These are phyloP conservation scores for Sminthurides bifidus DNA, from an alignment of 1,140 invertebrate species.

Conservation along the genomic window DNA sequence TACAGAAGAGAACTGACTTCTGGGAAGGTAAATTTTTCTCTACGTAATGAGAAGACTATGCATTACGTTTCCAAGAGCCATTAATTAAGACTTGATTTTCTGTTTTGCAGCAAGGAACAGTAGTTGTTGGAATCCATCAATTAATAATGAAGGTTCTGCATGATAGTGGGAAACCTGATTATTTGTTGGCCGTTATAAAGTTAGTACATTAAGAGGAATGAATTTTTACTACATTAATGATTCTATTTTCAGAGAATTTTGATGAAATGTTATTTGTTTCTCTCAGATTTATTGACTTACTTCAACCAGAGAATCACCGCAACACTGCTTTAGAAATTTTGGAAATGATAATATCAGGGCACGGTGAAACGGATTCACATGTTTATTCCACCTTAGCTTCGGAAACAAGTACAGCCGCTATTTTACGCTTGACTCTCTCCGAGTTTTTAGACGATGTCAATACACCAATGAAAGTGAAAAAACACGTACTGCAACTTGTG, in stretches of 20 bases:
- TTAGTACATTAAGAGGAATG: conserved; percentile 2
- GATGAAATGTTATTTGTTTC: background rate
- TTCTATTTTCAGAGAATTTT: conserved; percentile 5
- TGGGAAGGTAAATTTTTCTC: background rate
- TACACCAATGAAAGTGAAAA: conserved; percentile 8
- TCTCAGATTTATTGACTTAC: conserved; percentile 22
- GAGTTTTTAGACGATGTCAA: conserved; percentile 13
- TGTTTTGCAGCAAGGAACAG: conserved; percentile 3
- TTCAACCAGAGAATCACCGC: conserved; percentile 15
- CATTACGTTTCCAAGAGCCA: background rate
- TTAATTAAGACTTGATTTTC: background rate
- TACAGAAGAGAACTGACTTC: background rate
- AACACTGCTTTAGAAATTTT: conserved; percentile 24
- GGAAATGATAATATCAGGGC: conserved; percentile 6
- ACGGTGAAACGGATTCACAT: conserved; percentile 18
- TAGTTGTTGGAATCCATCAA: conserved; percentile 24
- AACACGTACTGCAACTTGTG: conserved; percentile 16
- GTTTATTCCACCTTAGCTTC: conserved; percentile 12
- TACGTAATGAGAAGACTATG: background rate
- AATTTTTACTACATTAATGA: background rate
- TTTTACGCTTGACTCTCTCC: conserved; percentile 19
- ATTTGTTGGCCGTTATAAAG: conserved; percentile 23
- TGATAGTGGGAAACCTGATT: conserved; percentile 19
- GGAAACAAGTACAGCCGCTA: conserved; percentile 8
- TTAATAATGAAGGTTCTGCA: conserved; percentile 9